These are phyloP conservation scores for Picathartes gymnocephalus DNA, from an alignment of 2,113 vertebrate genomes.

Conservation along the genomic window DNA sequence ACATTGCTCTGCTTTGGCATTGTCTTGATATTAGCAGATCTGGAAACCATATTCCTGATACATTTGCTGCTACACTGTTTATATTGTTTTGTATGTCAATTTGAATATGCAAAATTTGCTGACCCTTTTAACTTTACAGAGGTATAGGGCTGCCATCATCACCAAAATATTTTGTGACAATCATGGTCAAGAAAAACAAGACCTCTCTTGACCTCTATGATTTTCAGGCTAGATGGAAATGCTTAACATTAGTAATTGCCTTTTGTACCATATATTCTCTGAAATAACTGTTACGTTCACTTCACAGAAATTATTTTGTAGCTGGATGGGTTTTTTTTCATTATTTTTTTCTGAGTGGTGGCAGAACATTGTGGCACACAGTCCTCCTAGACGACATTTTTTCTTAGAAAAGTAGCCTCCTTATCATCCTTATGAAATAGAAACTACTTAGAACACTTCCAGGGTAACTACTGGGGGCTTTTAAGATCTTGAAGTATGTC, in stretches of 20 bases:
- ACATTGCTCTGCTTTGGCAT: background rate
- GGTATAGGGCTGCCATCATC: background rate
- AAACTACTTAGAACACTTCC: background rate
- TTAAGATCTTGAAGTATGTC: background rate
- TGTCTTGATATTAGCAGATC: background rate
- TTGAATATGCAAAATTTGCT: background rate
- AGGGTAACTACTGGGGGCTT: background rate
- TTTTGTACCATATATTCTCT: background rate
- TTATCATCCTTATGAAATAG: background rate
- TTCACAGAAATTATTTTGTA: background rate
- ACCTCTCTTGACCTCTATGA: background rate
- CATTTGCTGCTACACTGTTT: background rate
- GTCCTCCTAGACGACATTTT: background rate
- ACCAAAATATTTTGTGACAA: background rate
- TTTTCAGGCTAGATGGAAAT: background rate
- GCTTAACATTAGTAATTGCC: background rate
- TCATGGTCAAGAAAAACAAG: background rate
- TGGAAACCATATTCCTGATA: background rate
- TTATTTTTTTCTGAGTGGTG: background rate
- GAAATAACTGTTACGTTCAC: background rate
- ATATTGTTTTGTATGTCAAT: background rate
- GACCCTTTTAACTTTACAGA: background rate
- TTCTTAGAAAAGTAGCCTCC: background rate
- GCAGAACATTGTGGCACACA: background rate
- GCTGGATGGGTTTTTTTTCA: background rate